Base-by-base conservation (phyloP, 2,797 vertebrate genomes). In the Trematomus bernacchii region DNA sequence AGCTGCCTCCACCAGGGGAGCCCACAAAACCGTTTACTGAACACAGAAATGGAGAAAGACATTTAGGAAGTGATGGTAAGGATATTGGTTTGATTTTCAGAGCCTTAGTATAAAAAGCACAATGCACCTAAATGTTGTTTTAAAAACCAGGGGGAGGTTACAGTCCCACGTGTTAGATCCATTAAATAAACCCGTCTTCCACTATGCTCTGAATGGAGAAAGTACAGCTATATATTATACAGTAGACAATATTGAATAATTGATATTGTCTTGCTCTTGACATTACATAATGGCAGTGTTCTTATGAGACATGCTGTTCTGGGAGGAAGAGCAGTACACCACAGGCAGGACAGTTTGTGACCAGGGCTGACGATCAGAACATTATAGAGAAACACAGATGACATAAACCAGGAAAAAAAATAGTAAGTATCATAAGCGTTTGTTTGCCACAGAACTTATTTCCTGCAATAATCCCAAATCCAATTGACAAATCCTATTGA, bases 11-110 rank as follows among this genome's bases (percentile, higher is more conserved):
- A 83, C 95, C 93, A 65, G 94, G 68, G 63, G 91, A 93, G 85
- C 95, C 93, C 1, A 96, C 93, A 87, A 96, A 98, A 54, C 97
- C 97, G 72, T 98, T 99, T 62, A 96, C 98, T 99, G 77, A 44
- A 72, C 23, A 85, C 51, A 88, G 48, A 85, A 37, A 66, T 0
- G 23, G 12, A 73, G 16, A 74, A 27, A 23, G 2, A 69, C 14
- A 71, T 54, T 18, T 66, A 4, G 66, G 10, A 53, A 61, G 43
- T 42, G 30, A 66, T 4, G 14, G 11, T 11, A 13, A 80, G 19
- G 30, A 37, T 40, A 69, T 14, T 23, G 33, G 16, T 50, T 14
- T 3, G 23, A 46, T 64, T 68, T 71, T 23, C 6, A 60, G 71
- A 60, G 11, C 1, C 33, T 47, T 13, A 21, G 21, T 44, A 4